Base-by-base conservation (phyloP, 2,113 vertebrate genomes). In the Pagrus major region DNA sequence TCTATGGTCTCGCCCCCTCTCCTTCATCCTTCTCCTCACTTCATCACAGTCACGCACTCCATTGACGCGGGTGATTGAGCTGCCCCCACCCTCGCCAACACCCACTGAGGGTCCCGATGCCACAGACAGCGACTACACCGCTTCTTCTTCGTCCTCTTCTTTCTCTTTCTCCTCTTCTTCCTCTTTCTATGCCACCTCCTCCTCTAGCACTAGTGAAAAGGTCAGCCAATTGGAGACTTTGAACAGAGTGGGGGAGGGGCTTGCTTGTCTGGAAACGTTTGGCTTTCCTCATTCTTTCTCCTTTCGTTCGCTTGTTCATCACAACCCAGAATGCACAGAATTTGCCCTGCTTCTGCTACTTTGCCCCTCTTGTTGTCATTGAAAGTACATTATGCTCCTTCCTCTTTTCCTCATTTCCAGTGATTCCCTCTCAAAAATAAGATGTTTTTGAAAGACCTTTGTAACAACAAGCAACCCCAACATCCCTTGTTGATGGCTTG, bases 161-260 rank as follows among this genome's bases (percentile, higher is more conserved):
- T 94, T 93, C 76, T 94, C 91, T 87, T 87, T 88, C 71, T 94
- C 86, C 33, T 92, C 94, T 78, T 95, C 93, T 82, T 95, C 93
- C 75, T 86, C 89, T 91, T 94, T 87, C 20, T 94, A 86, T 86
- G 93, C 91, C 73, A 82, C 93, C 75, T 84, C 94, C 71, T 93
- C 94, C 84, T 92, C 93, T 94, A 95, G 84, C 94, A 91, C 81
- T 91, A 93, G 87, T 83, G 93, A 94, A 86, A 93, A 96, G 94
- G 94, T 95, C 92, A 94, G 92, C 89, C 83, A 80, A 80, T 80
- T 86, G 84, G 92, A 85, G 68, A 27, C 14, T 75, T 54, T 78
- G 39, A 59, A 73, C 44, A 9, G 37, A 81, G 76, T 93, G 83
- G 78, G 87, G 51, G 25, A 90, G 87, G 88, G 88, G 88, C 74